Conservation (phyloP, 2,113 vertebrate genomes). For the Laticauda colubrina region DNA sequence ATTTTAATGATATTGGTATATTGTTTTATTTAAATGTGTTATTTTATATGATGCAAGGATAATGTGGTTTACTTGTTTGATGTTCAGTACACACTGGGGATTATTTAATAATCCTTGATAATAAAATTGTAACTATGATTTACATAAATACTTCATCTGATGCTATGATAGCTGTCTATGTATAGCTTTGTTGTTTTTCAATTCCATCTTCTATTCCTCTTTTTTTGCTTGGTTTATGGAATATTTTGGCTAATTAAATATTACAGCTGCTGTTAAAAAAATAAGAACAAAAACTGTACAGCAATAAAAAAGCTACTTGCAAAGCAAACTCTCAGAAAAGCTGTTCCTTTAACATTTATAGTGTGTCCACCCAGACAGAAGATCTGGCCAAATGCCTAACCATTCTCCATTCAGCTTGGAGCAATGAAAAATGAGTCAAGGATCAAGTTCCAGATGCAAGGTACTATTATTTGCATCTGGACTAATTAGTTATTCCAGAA, state of each 20-base stretch:
- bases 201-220: not conserved
- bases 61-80: not conserved
- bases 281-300: not conserved
- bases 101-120: not conserved
- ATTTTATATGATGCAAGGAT: not conserved
- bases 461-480: slow-evolving; percentile 37
- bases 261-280: not conserved
- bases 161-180: not conserved
- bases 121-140: not conserved
- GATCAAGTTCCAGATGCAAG: slow-evolving; percentile 47
- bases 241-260: not conserved
- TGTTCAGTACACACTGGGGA: not conserved
- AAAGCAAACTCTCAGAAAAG: slow-evolving; percentile 8
- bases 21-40: not conserved
- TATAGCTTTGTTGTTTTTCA: not conserved
- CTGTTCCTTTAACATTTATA: slow-evolving; percentile 66
- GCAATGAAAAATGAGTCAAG: slow-evolving; percentile 48
- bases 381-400: slow-evolving; percentile 62
- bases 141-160: not conserved
- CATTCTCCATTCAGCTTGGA: slow-evolving; percentile 54
- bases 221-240: not conserved
- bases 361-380: slow-evolving; percentile 46
- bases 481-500: slow-evolving; percentile 34
- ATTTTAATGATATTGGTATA: not conserved
- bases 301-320: not conserved